Base-by-base conservation (phyloP, 1,140 invertebrate species). In the Neodiprion fabricii region DNA sequence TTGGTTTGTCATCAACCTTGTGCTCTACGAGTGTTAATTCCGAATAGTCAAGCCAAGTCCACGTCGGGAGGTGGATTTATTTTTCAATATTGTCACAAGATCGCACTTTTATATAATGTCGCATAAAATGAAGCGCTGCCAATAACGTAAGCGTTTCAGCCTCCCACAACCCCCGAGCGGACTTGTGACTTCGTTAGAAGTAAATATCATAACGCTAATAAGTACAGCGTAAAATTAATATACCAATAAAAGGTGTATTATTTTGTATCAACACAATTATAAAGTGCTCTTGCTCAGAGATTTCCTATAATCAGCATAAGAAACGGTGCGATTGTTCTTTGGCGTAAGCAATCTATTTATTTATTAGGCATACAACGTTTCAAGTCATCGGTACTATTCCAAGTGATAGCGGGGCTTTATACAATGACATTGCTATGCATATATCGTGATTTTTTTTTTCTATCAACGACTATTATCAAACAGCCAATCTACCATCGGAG, bases 1-100 rank as follows among this genome's bases (percentile, higher is more conserved):
- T 61, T 61, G 53, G 53, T 61, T 17, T 61, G 53, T 61, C 53
- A 61, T 61, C 53, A 7, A 61, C 53, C 53, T 61, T 61, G 53
- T 61, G 53, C 53, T 12, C 53, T 61, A 61, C 53, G 53, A 61
- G 53, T 61, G 53, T 61, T 61, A 61, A 61, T 61, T 61, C 53
- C 53, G 53, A 61, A 61, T 61, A 17, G 9, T 61, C 7, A 61
- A 61, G 53, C 53, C 53, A 17, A 61, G 53, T 12, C 53, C n/a
- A 61, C 53, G 53, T 61, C 53, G n/a, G 53, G 53, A 61, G 28
- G 28, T 40, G 53, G n/a, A 17, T 61, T 61, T 61, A 17, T 17
- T 9, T 61, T 61, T 61, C 53, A 9, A 40, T 40, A 40, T 40
- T 40, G 28, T 40, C 28, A 5, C 5, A 40, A 21, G 17, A 40